Conservation (phyloP, 2,113 vertebrate genomes). For the Puntigrus tetrazona region DNA sequence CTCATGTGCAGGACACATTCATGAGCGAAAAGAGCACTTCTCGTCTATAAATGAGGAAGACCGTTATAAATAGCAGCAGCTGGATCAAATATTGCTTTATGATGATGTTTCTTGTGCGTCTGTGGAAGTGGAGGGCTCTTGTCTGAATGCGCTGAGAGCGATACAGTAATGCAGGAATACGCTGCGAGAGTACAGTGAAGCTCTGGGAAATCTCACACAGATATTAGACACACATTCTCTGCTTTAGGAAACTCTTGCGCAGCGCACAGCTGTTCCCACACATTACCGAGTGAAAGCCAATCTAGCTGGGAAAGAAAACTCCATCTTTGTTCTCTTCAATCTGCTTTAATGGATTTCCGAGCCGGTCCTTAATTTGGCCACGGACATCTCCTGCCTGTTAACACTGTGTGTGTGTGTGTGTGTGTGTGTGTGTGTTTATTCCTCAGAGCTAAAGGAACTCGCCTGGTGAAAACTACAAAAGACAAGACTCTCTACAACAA, state of each 20-base stretch:
- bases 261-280: slow-evolving; percentile 67
- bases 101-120: background rate
- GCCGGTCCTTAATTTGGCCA: slow-evolving; percentile 56
- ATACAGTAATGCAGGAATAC: background rate
- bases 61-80: background rate
- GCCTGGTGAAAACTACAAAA: background rate
- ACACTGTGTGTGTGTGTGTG: slow-evolving; percentile 12
- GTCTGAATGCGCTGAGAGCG: background rate
- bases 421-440: background rate
- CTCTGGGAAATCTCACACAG: slow-evolving; percentile 1
- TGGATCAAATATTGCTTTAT: background rate
- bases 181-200: background rate
- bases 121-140: background rate
- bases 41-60: background rate
- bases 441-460: background rate
- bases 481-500: background rate
- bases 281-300: slow-evolving; percentile 69
- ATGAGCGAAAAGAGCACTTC: background rate
- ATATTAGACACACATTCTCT: background rate
- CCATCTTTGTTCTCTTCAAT: slow-evolving; percentile 63
- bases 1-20: background rate
- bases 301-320: slow-evolving; percentile 67
- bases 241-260: slow-evolving; percentile 23
- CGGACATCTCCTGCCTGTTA: slow-evolving; percentile 47
- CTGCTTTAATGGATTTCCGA: slow-evolving; percentile 60